Percentiles rank a stretch among this genome's conserved stretches.
Evolutionary conservation across 2,113 vertebrate genomes (phyloP).

Genomic region (Rutilus rutilus): DNA sequence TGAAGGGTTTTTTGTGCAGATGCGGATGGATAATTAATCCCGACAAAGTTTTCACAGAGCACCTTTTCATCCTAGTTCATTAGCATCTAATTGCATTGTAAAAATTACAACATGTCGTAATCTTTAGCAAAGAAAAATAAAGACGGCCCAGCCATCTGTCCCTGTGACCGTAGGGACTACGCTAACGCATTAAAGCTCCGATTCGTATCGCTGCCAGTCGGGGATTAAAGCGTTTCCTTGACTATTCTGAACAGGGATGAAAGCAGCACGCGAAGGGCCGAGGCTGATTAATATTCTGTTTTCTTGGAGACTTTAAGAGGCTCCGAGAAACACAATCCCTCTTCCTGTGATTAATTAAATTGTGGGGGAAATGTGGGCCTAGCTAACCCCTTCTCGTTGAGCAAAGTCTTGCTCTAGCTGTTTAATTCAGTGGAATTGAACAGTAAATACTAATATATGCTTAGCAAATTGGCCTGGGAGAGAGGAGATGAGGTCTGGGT

Average conservation of each 20-base stretch:
- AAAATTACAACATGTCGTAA: slow-evolving; percentile 31
- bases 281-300: slow-evolving; percentile 30
- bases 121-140: slow-evolving; percentile 26
- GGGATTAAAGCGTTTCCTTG: slow-evolving; percentile 23
- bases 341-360: slow-evolving; percentile 44
- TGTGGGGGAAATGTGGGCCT: slow-evolving; percentile 11
- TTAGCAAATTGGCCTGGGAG: slow-evolving; percentile 42
- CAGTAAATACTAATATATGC: slow-evolving; percentile 65
- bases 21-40: not conserved
- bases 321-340: slow-evolving; percentile 7
- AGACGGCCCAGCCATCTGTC: slow-evolving; percentile 25
- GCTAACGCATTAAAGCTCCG: slow-evolving; percentile 21
- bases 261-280: not conserved
- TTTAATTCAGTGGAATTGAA: slow-evolving; percentile 53
- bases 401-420: slow-evolving; percentile 22
- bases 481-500: slow-evolving; percentile 26
- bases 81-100: slow-evolving; percentile 19
- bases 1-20: not conserved
- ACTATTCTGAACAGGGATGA: slow-evolving; percentile 27
- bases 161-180: not conserved
- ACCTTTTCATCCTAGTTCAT: slow-evolving; percentile 13
- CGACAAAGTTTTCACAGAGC: not conserved
- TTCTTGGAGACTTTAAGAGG: not conserved
- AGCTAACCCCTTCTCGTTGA: not conserved
- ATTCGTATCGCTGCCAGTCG: not conserved